Percentiles rank a stretch among this genome's conserved stretches.
Evolutionary conservation across 2,113 vertebrate genomes (phyloP).

Genomic region (Ginglymostoma cirratum): DNA sequence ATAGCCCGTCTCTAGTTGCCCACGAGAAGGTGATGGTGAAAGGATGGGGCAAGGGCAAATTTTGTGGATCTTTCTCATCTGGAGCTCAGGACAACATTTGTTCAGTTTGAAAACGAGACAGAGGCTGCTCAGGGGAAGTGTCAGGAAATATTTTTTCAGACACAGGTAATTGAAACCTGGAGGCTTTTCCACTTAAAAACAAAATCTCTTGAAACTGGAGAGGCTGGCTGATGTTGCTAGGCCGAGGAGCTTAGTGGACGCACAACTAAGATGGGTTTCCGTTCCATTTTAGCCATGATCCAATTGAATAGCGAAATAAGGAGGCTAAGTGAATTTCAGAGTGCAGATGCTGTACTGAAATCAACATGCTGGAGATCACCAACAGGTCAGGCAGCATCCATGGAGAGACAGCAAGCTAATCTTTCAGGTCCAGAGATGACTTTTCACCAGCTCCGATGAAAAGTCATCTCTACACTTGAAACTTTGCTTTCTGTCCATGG

Average conservation of each 20-base stretch:
- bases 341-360: no score
- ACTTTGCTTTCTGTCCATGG: no score
- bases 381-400: no score
- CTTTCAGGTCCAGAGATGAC: no score
- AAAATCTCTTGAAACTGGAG: background rate
- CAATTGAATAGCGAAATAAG: background rate
- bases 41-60: background rate
- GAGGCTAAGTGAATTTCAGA: background rate
- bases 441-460: no score
- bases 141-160: background rate
- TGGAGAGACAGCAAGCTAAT: no score
- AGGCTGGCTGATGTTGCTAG: background rate
- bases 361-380: no score
- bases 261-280: no score
- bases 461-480: no score
- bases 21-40: no score
- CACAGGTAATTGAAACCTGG: background rate
- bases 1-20: no score
- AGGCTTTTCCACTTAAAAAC: background rate
- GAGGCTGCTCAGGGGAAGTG: background rate
- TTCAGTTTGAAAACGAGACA: no score
- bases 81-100: background rate
- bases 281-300: background rate
- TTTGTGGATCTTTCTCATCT: background rate
- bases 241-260: background rate